These are phyloP conservation scores for Scaptomyza montana DNA, from an alignment of 1,140 invertebrate genomes.

Conservation along the genomic window DNA sequence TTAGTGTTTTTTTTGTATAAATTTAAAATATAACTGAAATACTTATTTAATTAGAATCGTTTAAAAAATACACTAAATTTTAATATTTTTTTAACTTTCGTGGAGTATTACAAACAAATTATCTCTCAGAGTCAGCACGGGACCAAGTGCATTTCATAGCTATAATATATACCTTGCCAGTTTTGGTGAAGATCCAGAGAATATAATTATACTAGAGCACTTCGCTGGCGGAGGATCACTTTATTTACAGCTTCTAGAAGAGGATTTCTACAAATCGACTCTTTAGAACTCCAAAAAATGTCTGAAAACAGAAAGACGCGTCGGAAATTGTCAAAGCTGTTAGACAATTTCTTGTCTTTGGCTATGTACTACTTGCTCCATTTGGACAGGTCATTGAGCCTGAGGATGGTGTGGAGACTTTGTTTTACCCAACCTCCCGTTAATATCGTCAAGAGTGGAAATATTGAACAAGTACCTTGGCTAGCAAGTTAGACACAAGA, in stretches of 20 bases:
- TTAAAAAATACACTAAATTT: too few species aligned
- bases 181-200: too few species aligned
- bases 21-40: too few species aligned
- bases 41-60: too few species aligned
- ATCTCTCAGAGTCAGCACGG: too few species aligned
- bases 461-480: constrained; percentile 85
- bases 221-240: constrained; percentile 85
- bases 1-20: too few species aligned
- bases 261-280: constrained; percentile 40
- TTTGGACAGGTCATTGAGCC: constrained; percentile 86
- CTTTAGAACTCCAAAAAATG: constrained; percentile 85
- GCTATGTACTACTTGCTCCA: constrained; percentile 85
- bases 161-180: too few species aligned
- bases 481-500: constrained; percentile 84
- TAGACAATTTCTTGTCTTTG: constrained; percentile 70
- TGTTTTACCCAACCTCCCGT: constrained; percentile 84
- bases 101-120: too few species aligned
- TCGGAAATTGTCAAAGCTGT: constrained; percentile 44
- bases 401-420: constrained; percentile 69
- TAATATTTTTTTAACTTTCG: too few species aligned
- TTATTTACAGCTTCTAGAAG: too few species aligned
- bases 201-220: constrained; percentile 32
- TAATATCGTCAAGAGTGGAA: constrained; percentile 83
- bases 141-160: too few species aligned
- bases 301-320: constrained; percentile 77